These are phyloP conservation scores for Cheilosia scutellata DNA, from an alignment of 2,888 invertebrate species.

Conservation along the genomic window DNA sequence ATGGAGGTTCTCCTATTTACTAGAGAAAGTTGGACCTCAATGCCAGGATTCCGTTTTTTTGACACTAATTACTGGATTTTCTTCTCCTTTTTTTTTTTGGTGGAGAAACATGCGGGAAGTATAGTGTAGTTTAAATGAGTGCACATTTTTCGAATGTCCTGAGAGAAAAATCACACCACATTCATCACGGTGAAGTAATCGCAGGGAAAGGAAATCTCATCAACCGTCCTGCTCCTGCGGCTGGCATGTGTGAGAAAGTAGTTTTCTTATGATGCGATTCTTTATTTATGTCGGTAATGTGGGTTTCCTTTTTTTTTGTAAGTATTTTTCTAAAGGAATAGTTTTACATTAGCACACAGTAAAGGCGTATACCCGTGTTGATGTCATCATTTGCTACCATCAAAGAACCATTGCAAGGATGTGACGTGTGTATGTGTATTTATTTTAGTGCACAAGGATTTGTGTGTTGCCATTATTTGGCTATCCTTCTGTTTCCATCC, in stretches of 20 bases:
- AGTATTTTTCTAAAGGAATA: slow-evolving; percentile 5
- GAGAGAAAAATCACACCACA: background rate
- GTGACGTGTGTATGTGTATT: background rate
- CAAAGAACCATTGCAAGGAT: slow-evolving; percentile 2
- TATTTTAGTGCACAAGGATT: slow-evolving; percentile 48
- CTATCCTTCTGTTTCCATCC: slow-evolving; percentile 6
- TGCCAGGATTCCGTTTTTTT: slow-evolving; percentile 2
- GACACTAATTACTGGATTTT: slow-evolving; percentile 56
- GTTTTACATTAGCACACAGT: slow-evolving; percentile 10
- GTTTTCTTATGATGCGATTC: slow-evolving; percentile 3
- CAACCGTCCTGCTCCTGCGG: slow-evolving; percentile 23
- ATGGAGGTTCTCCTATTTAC: slow-evolving; percentile 36
- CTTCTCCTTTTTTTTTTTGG: background rate
- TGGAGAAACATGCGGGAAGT: background rate
- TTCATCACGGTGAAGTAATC: slow-evolving; percentile 1
- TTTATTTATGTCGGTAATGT: slow-evolving; percentile 35
- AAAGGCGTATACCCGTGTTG: slow-evolving; percentile 19
- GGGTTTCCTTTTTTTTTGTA: slow-evolving; percentile 1
- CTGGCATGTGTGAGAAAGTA: slow-evolving; percentile 33
- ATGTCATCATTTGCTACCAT: slow-evolving; percentile 31
- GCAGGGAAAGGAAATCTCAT: background rate
- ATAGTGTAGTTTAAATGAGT: slow-evolving; percentile 8
- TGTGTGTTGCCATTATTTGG: slow-evolving; percentile 37
- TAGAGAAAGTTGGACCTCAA: slow-evolving; percentile 11
- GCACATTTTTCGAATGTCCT: slow-evolving; percentile 9